Base-by-base conservation (phyloP, 1,140 invertebrate genomes). In the Diorhabda elongata region DNA sequence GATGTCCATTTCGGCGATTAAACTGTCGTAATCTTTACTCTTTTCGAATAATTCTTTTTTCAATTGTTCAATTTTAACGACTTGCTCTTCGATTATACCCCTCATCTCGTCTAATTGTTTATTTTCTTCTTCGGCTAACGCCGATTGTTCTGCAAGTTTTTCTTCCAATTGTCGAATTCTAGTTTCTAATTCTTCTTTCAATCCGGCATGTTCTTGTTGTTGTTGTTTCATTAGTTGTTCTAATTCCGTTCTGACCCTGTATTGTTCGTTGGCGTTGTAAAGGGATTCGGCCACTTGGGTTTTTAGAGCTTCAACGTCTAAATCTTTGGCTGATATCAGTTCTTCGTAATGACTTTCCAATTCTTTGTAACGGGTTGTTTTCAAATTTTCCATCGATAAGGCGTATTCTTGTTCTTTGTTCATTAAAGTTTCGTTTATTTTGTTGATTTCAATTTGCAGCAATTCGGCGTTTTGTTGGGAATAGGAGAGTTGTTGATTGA, bases 31-130 rank as follows among this genome's bases (percentile, higher is more conserved):
- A 73, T 87, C 87, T 64, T 82, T 84, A 43, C 79, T 83, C 9
- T 87, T 87, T 5, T 86, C 83, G 60, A 83, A 84, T 64, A 91
- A 75, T 75, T 90, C 86, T 70, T 87, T 84, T 72, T 89, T 89
- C 5, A 92, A 74, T 2, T 85, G 85, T 2, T 88, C 87, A 62
- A 91, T 86, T 76, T 91, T 89, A 60, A 87, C 76, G 71, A 91
- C 90, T 76, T 89, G 90, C 26, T 82, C 84, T 72, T 87, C 86
- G 44, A 92, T 79, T 0, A 85, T 85, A 7, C 81, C 77, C 72
- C 86, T 87, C 72, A 87, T 58, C 59, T 85, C 84, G 0, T 70
- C 58, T 41, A 85, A 62, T 65, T 84, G 82, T 72, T 79, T 83
- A 73, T 83, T 79, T 72, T 88, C 84, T 73, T 88, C 85, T 72